Conservation (phyloP, 2,888 invertebrate species). For the Troides oblongomaculatus region DNA sequence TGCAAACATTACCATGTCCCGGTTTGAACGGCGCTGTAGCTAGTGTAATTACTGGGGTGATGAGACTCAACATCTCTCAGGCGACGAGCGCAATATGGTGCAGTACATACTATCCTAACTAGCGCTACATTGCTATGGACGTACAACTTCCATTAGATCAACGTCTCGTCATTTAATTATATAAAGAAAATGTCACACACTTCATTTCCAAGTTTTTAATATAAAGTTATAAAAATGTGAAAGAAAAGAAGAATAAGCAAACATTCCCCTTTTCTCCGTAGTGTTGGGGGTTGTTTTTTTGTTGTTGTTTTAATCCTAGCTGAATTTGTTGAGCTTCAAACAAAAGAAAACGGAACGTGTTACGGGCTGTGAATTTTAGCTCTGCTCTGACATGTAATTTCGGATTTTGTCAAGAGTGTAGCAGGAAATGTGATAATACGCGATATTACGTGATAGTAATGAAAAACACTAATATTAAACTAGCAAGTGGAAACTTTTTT, state of each 20-base stretch:
- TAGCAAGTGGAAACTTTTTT: too few species aligned
- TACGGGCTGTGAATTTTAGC: background rate
- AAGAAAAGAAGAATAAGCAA: background rate
- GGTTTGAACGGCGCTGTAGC: too few species aligned
- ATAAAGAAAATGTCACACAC: background rate
- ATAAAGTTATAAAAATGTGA: conserved; percentile 1
- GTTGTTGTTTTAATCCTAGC: conserved; percentile 5
- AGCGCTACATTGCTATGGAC: too few species aligned
- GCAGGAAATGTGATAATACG: background rate
- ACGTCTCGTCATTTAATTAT: too few species aligned
- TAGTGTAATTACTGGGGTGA: background rate
- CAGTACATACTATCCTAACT: too few species aligned
- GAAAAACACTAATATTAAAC: too few species aligned
- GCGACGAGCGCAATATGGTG: too few species aligned
- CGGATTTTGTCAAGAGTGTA: background rate
- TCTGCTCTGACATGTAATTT: conserved; percentile 1
- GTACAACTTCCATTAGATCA: too few species aligned
- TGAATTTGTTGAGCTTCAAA: conserved; percentile 7
- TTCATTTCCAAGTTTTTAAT: conserved; percentile 7
- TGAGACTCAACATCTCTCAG: too few species aligned
- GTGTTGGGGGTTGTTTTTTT: background rate
- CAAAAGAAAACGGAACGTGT: conserved; percentile 2
- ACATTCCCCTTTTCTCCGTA: conserved; percentile 8
- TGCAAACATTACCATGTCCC: too few species aligned
- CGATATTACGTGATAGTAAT: background rate